Conservation (phyloP, 2,797 vertebrate genomes). For the Girardinus metallicus region DNA sequence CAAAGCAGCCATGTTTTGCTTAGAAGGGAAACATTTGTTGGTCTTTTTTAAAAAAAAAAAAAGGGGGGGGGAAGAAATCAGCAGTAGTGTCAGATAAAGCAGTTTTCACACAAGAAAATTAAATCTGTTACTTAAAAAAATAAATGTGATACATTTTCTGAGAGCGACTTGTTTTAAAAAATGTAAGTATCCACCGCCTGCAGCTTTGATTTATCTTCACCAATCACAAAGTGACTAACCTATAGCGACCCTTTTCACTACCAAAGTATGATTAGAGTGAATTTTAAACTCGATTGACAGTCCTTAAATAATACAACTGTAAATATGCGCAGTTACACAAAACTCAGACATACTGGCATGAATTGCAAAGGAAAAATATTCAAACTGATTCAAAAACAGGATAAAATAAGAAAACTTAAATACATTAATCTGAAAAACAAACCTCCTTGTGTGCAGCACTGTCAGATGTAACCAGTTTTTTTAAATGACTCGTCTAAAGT, state of each 20-base stretch:
- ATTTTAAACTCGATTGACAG: constrained; percentile 11
- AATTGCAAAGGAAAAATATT: constrained; percentile 14
- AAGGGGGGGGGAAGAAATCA: neutral
- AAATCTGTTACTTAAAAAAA: neutral
- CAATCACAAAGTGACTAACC: neutral
- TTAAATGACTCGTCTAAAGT: constrained; percentile 4
- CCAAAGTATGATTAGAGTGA: constrained; percentile 5
- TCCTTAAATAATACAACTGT: constrained; percentile 11
- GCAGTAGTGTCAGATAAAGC: neutral
- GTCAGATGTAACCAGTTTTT: constrained; percentile 12
- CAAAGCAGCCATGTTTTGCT: neutral
- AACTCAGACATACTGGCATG: constrained; percentile 30
- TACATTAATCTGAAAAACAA: constrained; percentile 18
- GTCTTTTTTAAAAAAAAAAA: neutral
- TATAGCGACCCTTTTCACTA: neutral
- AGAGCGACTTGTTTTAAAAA: neutral
- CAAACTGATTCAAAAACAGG: constrained; percentile 14
- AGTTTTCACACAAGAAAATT: neutral
- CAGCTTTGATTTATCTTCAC: neutral
- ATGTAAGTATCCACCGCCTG: neutral
- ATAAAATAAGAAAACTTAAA: constrained; percentile 6
- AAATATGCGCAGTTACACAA: constrained; percentile 40
- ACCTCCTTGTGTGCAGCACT: constrained; percentile 10
- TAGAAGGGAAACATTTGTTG: constrained; percentile 7
- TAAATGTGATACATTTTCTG: neutral